Conservation (phyloP, 2,113 vertebrate genomes). For the Turnix velox region DNA sequence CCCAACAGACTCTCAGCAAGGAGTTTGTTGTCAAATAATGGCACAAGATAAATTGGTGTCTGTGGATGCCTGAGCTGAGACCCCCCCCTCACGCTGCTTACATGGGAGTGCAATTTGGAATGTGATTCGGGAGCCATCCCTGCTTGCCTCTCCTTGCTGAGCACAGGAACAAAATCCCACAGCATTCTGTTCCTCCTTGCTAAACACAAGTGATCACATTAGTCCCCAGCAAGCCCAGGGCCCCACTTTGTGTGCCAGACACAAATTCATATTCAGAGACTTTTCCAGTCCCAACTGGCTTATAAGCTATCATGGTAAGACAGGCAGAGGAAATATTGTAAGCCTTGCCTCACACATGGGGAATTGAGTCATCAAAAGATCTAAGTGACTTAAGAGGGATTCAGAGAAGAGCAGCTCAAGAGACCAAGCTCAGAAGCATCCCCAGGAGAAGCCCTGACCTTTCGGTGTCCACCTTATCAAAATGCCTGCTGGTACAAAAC, state of each 20-base stretch:
- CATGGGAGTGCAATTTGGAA: background rate
- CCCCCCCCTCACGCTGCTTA: accelerated
- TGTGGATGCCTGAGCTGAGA: background rate
- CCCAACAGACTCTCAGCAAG: background rate
- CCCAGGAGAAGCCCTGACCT: background rate
- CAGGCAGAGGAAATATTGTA: background rate
- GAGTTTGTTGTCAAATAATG: background rate
- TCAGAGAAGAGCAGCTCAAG: background rate
- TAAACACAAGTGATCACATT: background rate
- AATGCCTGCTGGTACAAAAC: background rate
- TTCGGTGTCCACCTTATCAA: background rate
- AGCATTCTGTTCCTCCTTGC: background rate
- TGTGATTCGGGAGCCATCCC: background rate
- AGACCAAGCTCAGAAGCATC: background rate
- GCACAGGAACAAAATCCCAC: background rate
- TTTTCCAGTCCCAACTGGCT: background rate
- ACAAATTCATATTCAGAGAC: background rate
- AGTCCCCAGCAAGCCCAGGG: background rate
- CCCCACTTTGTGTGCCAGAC: background rate
- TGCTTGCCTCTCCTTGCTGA: background rate
- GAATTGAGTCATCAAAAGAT: background rate
- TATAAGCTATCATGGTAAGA: background rate
- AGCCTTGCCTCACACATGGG: background rate
- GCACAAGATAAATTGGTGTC: background rate
- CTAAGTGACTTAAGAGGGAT: background rate